Evolutionary conservation across 2,797 vertebrate genomes (phyloP).

Genomic region (Poeciliopsis turneri): DNA sequence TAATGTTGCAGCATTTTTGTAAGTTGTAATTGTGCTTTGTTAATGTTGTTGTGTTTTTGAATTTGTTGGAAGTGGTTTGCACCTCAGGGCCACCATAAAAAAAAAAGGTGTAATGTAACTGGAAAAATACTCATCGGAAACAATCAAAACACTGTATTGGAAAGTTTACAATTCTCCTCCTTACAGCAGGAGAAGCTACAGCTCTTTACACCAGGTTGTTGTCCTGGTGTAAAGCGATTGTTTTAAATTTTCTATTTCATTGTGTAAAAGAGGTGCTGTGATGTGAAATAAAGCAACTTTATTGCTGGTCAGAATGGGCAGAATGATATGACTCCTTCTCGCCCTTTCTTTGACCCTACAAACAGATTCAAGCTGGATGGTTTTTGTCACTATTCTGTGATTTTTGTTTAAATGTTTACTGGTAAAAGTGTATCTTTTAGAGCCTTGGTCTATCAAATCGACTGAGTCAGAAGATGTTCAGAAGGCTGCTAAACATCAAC

Average conservation of each 20-base stretch:
- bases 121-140: neutral
- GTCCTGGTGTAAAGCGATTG: no score
- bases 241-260: neutral
- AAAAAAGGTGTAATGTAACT: neutral
- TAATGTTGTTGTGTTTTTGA: no score
- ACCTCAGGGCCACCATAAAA: no score
- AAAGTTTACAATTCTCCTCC: no score
- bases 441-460: conserved; percentile 46
- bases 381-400: neutral
- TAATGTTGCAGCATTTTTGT: no score
- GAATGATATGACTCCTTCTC: neutral
- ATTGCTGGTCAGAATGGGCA: neutral
- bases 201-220: neutral
- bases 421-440: conserved; percentile 25
- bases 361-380: neutral
- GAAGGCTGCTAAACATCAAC: conserved; percentile 15
- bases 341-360: neutral
- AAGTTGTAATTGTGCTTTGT: no score
- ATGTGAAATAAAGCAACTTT: neutral
- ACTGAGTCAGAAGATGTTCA: conserved; percentile 39
- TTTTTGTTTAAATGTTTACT: neutral
- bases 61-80: no score
- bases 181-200: no score
- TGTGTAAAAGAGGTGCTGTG: neutral
- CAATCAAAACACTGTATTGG: no score